phyloP scores from a whole-genome alignment of 2,797 vertebrate genomes.

The Bradypus variegatus region DNA sequence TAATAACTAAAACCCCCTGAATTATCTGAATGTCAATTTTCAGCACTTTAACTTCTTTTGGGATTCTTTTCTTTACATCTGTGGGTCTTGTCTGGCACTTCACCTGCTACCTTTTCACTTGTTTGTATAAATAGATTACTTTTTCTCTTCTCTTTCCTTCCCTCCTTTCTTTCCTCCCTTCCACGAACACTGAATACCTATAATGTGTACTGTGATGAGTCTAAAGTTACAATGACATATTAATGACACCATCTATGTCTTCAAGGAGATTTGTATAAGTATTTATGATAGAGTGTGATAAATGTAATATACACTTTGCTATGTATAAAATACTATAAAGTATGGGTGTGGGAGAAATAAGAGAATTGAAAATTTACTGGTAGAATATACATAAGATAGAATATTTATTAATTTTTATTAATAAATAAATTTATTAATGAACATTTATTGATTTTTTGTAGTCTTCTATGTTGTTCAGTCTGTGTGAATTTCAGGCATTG shows the following conservation, averaged over 20 bases:
- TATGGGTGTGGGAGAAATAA: background rate
- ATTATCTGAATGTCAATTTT: background rate
- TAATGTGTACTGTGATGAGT: background rate
- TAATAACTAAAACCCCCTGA: background rate
- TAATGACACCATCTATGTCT: background rate
- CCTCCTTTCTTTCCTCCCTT: background rate
- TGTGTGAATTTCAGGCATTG: conserved; percentile 7
- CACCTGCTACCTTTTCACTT: background rate
- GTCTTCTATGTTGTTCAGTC: background rate
- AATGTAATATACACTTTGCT: background rate
- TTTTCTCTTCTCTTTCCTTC: background rate
- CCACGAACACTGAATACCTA: background rate
- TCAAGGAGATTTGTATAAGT: background rate
- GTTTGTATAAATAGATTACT: background rate
- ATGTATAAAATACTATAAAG: no score
- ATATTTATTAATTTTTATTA: conserved; percentile 17
- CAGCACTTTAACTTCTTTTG: background rate
- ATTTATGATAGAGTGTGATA: background rate
- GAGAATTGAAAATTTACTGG: background rate
- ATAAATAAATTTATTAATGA: no score
- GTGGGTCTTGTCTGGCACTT: background rate
- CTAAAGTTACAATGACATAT: background rate
- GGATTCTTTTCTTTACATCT: background rate
- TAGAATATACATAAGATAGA: background rate
- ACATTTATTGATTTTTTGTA: background rate